A percentile compares a stretch with the other conserved stretches of the same genome.
These are phyloP conservation scores for Villa cingulata DNA, from an alignment of 2,888 invertebrate species.

Conservation along the genomic window DNA sequence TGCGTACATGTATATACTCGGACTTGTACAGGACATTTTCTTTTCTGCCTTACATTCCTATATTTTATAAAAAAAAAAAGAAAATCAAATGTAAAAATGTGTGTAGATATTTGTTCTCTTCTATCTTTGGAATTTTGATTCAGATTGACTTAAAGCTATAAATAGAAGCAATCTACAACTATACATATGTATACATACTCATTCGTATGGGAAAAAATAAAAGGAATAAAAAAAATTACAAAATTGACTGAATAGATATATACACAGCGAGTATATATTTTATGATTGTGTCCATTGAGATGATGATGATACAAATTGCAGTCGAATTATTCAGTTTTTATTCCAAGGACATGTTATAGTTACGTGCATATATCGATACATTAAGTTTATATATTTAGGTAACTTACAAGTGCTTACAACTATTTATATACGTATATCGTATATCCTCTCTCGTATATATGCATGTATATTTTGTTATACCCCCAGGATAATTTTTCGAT, in stretches of 20 bases:
- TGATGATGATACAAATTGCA: conserved; percentile 17
- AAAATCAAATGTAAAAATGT: no score
- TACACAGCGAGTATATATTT: not conserved
- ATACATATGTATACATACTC: not conserved
- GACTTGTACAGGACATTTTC: not conserved
- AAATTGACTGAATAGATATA: no score
- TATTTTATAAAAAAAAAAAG: no score
- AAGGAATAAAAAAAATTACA: not conserved
- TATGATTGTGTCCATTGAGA: not conserved
- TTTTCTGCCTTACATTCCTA: not conserved
- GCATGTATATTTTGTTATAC: no score
- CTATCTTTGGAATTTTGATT: not conserved
- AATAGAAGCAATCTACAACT: no score
- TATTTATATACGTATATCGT: no score
- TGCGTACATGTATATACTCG: no score
- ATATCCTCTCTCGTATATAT: no score
- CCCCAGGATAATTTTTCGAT: no score
- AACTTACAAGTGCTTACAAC: not conserved
- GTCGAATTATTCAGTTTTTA: conserved; percentile 16
- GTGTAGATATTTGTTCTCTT: no score
- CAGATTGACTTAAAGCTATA: no score
- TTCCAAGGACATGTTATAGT: not conserved
- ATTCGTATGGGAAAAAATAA: not conserved
- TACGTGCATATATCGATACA: not conserved
- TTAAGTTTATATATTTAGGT: conserved; percentile 3